phyloP scores from a whole-genome alignment of 2,797 vertebrate species.

The Alauda arvensis region DNA sequence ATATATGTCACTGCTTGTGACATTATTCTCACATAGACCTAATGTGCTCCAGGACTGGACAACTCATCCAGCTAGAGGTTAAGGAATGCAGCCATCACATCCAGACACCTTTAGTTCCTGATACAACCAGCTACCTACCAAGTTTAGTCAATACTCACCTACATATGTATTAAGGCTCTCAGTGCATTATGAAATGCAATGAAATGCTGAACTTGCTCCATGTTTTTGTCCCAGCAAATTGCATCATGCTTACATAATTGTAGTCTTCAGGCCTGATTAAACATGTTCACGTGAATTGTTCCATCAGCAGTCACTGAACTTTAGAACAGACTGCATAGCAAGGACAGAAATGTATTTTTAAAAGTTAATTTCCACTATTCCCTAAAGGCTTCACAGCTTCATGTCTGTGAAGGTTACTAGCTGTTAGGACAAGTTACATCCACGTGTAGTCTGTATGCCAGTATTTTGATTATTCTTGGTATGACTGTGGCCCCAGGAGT shows the following conservation, averaged over 20 bases:
- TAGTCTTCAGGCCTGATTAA: slow-evolving; percentile 16
- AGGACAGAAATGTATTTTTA: not conserved
- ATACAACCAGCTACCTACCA: not conserved
- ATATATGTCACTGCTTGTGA: not conserved
- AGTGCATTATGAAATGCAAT: not conserved
- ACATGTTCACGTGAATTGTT: not conserved
- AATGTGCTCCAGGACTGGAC: not conserved
- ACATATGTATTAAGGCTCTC: not conserved
- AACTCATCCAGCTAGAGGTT: not conserved
- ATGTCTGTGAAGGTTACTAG: not conserved
- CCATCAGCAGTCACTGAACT: slow-evolving; percentile 7
- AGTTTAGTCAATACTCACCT: not conserved
- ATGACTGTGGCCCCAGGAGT: slow-evolving; percentile 23
- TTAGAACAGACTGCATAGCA: not conserved
- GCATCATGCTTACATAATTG: slow-evolving; percentile 26
- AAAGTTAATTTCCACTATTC: not conserved
- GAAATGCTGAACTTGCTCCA: slow-evolving; percentile 24
- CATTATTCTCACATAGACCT: not conserved
- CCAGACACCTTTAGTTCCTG: not conserved
- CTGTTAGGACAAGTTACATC: not conserved
- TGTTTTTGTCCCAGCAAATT: slow-evolving; percentile 32
- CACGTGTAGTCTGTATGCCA: not conserved
- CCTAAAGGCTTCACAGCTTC: not conserved
- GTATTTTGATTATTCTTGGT: slow-evolving; percentile 17
- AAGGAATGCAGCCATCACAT: not conserved